These are phyloP conservation scores for Ginglymostoma cirratum DNA, from an alignment of 2,113 vertebrate species.

Conservation along the genomic window DNA sequence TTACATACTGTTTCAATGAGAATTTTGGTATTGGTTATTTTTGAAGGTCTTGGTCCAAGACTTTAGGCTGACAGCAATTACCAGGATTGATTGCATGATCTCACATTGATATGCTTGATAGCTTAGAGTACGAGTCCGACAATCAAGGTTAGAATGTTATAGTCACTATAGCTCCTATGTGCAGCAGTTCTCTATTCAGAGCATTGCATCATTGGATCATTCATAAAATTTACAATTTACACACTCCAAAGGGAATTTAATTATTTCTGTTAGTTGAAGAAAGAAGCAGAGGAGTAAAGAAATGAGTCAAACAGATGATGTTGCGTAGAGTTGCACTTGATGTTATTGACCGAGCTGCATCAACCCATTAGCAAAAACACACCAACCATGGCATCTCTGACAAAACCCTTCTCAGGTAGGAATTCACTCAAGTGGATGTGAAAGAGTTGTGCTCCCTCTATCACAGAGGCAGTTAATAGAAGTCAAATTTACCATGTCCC, in stretches of 20 bases:
- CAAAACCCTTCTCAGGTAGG: not conserved
- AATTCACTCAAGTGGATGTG: not conserved
- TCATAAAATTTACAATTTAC: not conserved
- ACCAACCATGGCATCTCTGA: not conserved
- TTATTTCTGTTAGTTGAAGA: not conserved
- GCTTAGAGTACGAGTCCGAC: no score
- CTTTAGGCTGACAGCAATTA: no score
- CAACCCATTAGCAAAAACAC: not conserved
- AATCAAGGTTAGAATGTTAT: no score
- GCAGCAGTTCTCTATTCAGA: no score
- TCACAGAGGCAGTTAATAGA: not conserved
- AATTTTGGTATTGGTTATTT: no score
- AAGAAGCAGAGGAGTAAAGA: not conserved
- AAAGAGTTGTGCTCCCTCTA: not conserved
- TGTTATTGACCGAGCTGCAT: not conserved
- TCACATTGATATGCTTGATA: no score
- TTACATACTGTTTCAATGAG: no score
- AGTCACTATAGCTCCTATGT: no score
- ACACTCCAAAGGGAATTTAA: not conserved
- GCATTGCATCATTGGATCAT: no score
- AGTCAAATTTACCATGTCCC: not conserved
- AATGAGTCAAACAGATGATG: not conserved
- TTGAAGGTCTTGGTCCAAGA: no score
- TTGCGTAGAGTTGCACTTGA: not conserved
- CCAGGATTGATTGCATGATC: no score